Evolutionary conservation across 2,113 vertebrate genomes (phyloP).

Genomic region (Heloderma charlesbogerti): DNA sequence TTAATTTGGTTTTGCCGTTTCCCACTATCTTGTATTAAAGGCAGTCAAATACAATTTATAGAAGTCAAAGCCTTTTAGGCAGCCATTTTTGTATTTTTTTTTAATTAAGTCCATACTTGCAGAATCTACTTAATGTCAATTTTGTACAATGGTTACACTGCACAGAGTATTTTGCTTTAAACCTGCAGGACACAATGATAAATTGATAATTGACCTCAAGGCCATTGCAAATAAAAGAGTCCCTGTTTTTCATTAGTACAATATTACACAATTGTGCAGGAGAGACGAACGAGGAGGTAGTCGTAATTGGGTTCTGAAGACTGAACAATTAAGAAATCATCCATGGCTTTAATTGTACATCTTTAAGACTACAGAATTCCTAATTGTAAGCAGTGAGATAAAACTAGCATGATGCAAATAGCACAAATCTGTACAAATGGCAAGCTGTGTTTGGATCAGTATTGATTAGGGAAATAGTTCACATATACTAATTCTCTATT

Average conservation of each 20-base stretch:
- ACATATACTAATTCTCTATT: constrained; percentile 42
- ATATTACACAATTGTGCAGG: constrained; percentile 75
- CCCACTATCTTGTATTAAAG: constrained; percentile 79
- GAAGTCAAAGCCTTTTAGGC: constrained; percentile 81
- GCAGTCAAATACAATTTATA: constrained; percentile 84
- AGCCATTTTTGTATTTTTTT: constrained; percentile 79
- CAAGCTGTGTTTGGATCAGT: neutral
- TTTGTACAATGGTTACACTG: constrained; percentile 79
- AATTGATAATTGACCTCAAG: constrained; percentile 90
- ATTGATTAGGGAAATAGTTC: fast-evolving
- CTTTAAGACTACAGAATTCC: constrained; percentile 63
- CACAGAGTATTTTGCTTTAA: constrained; percentile 81
- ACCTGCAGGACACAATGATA: constrained; percentile 85
- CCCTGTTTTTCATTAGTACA: constrained; percentile 87
- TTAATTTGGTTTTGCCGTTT: constrained; percentile 77
- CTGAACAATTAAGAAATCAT: constrained; percentile 73
- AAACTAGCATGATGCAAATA: constrained; percentile 56
- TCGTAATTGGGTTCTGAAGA: constrained; percentile 71
- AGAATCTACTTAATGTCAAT: constrained; percentile 87
- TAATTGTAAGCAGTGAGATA: constrained; percentile 63
- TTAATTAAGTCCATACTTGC: constrained; percentile 86
- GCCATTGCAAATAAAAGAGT: constrained; percentile 86
- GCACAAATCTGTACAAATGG: constrained; percentile 31
- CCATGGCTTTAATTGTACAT: constrained; percentile 65
- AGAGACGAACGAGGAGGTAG: constrained; percentile 55